Base-by-base conservation (phyloP, 2,113 vertebrate species). In the Sialia sialis region DNA sequence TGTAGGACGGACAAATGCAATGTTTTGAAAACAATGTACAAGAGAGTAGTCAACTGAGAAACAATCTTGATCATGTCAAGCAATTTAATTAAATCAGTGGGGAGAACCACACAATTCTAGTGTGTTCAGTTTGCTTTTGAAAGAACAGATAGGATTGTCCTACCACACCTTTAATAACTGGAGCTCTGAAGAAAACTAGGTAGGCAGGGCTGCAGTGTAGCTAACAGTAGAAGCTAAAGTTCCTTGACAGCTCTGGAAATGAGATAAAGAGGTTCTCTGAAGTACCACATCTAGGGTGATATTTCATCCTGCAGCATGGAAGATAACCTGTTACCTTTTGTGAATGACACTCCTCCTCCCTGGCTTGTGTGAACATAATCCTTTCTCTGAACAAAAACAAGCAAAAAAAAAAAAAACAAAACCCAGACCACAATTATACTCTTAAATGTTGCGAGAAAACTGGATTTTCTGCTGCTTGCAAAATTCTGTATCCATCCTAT, bases 261-360 rank as follows among this genome's bases (percentile, higher is more conserved):
- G 68, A 87, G 89, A 89, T 90, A 73, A 84, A 80, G 68, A 91
- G 69, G 62, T 79, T 89, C 39, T 91, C 84, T 89, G 69, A 84
- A 84, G 60, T 78, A 59, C 73, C 52, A 39, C 30, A 20, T 75
- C 69, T 66, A 49, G 93, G 62, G 18, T 96, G 96, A 93, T 94
- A 96, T 96, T 96, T 96, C 92, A 96, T 96, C 93, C 96, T 68
- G 44, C 66, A 64, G 58, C 27, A 6, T 85, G 78, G 77, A 89
- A 94, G 95, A 60, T 93, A 94, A 94, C 63, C 90, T 73, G 52
- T 76, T 90, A 63, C 87, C 82, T 93, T 64, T 58, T 70, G 69
- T 94, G 92, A 96, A 48, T 52, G 44, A 66, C 59, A 85, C 70
- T 22, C 7, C 4, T 84, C 19, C 22, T 91, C 12, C 5, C 13